phyloP scores from a whole-genome alignment of 2,113 vertebrate genomes.

The Sapayoa aenigma region DNA sequence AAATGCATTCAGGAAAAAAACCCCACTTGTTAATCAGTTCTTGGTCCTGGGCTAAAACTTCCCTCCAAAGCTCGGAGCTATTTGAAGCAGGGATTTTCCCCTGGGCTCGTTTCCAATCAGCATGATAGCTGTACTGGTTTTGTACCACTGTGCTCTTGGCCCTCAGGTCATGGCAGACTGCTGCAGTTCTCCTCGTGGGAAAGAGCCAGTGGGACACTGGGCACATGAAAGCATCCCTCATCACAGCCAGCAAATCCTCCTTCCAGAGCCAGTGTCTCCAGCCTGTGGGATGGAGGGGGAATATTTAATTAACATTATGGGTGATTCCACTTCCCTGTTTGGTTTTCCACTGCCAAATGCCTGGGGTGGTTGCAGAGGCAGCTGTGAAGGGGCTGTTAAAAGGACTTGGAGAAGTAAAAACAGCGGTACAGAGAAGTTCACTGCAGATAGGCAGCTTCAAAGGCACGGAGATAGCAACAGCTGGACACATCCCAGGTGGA shows the following conservation, averaged over 20 bases:
- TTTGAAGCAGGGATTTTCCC: neutral
- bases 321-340: neutral
- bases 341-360: neutral
- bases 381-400: constrained; percentile 12
- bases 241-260: neutral
- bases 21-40: neutral
- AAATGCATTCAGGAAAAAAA: neutral
- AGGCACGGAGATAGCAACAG: neutral
- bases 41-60: neutral
- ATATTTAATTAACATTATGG: neutral
- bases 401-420: neutral
- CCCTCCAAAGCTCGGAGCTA: neutral
- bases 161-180: neutral
- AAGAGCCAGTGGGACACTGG: neutral
- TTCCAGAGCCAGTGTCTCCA: neutral
- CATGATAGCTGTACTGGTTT: neutral
- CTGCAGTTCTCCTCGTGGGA: neutral
- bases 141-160: neutral
- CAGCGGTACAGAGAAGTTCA: neutral
- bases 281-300: neutral
- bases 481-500: constrained; percentile 23
- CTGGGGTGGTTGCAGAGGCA: neutral
- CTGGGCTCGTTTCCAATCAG: neutral
- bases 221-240: neutral
- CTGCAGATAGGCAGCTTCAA: constrained; percentile 24